Percentiles rank a stretch among this genome's conserved stretches.
Evolutionary conservation across 2,888 invertebrate genomes (phyloP).

Genomic region (Melanargia galathea): DNA sequence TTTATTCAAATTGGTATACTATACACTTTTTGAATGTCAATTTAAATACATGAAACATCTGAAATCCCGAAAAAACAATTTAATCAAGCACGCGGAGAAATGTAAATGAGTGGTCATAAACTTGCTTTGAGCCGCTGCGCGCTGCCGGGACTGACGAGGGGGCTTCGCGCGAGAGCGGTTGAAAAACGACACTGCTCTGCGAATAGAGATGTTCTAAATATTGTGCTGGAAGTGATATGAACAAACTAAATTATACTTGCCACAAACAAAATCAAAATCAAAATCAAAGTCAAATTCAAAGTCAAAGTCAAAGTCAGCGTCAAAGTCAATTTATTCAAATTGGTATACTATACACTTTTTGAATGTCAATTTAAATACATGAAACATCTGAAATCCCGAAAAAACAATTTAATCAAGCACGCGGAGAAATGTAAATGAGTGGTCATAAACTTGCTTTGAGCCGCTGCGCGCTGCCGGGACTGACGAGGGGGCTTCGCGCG

Average conservation of each 20-base stretch:
- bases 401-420: conserved; percentile 34
- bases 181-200: conserved; percentile 27
- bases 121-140: conserved; percentile 26
- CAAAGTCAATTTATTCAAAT: too few species aligned
- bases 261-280: too few species aligned
- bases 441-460: conserved; percentile 36
- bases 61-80: conserved; percentile 30
- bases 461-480: conserved; percentile 1
- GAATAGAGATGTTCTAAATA: conserved; percentile 18
- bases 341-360: too few species aligned
- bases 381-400: conserved; percentile 25
- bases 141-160: conserved; percentile 14
- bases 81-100: conserved; percentile 33
- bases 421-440: conserved; percentile 37
- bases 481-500: conserved; percentile 13
- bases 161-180: conserved; percentile 23
- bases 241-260: too few species aligned
- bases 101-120: conserved; percentile 39
- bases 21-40: too few species aligned
- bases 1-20: too few species aligned
- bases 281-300: too few species aligned
- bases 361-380: too few species aligned
- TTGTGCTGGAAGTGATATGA: background rate
- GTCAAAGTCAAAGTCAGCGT: too few species aligned
- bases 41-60: too few species aligned